Percentiles rank a stretch among this genome's conserved stretches.
These are phyloP conservation scores for Caenorhabditis wallacei DNA, from an alignment of 2,888 invertebrate genomes.

Conservation along the genomic window DNA sequence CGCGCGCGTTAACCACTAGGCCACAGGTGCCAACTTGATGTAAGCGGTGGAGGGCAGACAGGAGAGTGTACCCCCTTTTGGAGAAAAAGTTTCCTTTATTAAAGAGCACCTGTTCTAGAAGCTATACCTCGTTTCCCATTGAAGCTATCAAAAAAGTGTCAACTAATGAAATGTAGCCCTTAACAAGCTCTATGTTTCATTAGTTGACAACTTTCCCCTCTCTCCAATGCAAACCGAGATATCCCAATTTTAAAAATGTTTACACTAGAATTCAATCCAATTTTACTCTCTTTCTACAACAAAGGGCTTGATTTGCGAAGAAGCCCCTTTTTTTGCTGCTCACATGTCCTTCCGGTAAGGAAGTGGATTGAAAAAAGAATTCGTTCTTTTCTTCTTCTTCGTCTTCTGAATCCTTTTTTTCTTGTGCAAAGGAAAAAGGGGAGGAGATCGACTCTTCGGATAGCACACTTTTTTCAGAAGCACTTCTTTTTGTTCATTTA, in stretches of 20 bases:
- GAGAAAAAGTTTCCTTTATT: too few species aligned
- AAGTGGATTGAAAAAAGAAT: conserved; percentile 7
- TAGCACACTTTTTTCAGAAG: conserved; percentile 19
- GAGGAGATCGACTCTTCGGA: conserved; percentile 23
- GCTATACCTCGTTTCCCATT: too few species aligned
- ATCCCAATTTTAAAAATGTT: too few species aligned
- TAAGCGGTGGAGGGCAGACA: too few species aligned
- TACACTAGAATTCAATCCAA: not conserved
- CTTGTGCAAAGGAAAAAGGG: not conserved
- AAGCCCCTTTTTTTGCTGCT: not conserved
- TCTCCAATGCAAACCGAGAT: not conserved
- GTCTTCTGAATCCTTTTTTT: conserved; percentile 5
- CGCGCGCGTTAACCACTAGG: too few species aligned
- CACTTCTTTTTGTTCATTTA: not conserved
- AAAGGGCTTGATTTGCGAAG: conserved; percentile 10
- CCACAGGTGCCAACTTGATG: too few species aligned
- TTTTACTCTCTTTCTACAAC: not conserved
- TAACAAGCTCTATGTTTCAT: too few species aligned
- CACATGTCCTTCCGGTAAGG: conserved; percentile 40
- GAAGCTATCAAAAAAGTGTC: too few species aligned
- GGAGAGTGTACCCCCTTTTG: too few species aligned
- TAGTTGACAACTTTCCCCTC: not conserved
- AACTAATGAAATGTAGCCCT: too few species aligned
- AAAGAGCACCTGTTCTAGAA: too few species aligned
- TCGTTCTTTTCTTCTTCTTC: conserved; percentile 9